phyloP scores from a whole-genome alignment of 2,888 invertebrate genomes.

The Caenorhabditis sinica region DNA sequence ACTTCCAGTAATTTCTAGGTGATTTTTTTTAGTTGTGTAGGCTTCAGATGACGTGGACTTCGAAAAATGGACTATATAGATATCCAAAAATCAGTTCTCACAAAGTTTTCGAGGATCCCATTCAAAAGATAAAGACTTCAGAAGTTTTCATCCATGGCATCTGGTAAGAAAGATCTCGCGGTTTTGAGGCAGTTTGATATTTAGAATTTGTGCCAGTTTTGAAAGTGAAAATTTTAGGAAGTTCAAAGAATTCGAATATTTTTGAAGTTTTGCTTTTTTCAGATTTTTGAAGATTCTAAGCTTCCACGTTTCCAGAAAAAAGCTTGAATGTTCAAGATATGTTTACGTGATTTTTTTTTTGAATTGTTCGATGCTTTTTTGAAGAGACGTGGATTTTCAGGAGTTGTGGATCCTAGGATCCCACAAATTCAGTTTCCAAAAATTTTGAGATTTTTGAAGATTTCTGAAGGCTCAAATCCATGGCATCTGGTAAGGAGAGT shows the following conservation, averaged over 20 bases:
- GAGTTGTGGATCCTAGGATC: too few relatives aligned
- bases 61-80: neutral
- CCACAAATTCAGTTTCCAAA: too few relatives aligned
- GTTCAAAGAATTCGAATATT: too few relatives aligned
- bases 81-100: neutral
- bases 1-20: too few relatives aligned
- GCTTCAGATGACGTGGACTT: too few relatives aligned
- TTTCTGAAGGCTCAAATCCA: too few relatives aligned
- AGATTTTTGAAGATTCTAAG: neutral
- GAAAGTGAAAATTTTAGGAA: too few relatives aligned
- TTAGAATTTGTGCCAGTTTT: neutral
- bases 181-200: neutral
- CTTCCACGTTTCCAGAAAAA: neutral
- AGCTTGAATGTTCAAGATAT: neutral
- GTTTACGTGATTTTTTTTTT: neutral
- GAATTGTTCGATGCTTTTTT: neutral
- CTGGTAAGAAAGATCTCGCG: conserved; percentile 9
- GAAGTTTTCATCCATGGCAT: conserved; percentile 42
- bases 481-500: too few relatives aligned
- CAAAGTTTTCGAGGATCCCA: neutral
- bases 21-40: too few relatives aligned
- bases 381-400: too few relatives aligned
- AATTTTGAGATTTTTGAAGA: too few relatives aligned
- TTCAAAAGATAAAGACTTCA: neutral
- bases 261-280: neutral